Base-by-base conservation (phyloP, 2,797 vertebrate species). In the Emys orbicularis region DNA sequence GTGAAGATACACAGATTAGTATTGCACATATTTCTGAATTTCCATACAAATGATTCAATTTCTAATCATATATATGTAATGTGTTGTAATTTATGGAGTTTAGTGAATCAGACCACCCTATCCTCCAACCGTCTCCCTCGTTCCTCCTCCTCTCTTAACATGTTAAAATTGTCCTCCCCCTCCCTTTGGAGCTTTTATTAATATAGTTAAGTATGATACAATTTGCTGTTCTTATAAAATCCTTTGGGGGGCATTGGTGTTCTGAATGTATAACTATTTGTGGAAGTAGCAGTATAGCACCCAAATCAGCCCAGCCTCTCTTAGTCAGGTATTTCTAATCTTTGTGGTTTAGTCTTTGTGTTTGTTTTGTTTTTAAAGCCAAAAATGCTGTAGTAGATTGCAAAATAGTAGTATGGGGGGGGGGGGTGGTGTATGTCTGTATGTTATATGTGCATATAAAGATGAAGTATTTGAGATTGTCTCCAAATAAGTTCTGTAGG, bases 221-320 rank as follows among this genome's bases (percentile, higher is more conserved):
- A 21, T 61, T 91, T 89, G 56, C 16, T 83, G 47, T 84, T 92
- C 29, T 53, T 87, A 83, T 21, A 52, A 89, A 95, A 81, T 80
- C 79, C 72, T 94, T 74, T 74, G 61, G 31, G 84, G 79, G 79
- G 37, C 61, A 83, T 23, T 87, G 53, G 21, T 81, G 53, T 9
- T 81, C 90, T 77, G 72, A 94, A 87, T 44, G 61, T 68, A 25
- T 15, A 86, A 84, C 37, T 53, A 86, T 49, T 13, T 76, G 72
- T 85, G 44, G 84, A 88, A 65, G 53, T 8, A 82, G 27, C 44
- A 50, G 65, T 81, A 86, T 72, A 57, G 53, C 37, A 76, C 53
- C n/a, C 23, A 37, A 41, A n/a, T 19, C 65, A 72, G 65, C 19
- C 31, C 37, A 27, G 29, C 23, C 9, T 81, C 25, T 65, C 84